Conservation (phyloP, 23 tunicate genomes). For the Trididemnum clinides region DNA sequence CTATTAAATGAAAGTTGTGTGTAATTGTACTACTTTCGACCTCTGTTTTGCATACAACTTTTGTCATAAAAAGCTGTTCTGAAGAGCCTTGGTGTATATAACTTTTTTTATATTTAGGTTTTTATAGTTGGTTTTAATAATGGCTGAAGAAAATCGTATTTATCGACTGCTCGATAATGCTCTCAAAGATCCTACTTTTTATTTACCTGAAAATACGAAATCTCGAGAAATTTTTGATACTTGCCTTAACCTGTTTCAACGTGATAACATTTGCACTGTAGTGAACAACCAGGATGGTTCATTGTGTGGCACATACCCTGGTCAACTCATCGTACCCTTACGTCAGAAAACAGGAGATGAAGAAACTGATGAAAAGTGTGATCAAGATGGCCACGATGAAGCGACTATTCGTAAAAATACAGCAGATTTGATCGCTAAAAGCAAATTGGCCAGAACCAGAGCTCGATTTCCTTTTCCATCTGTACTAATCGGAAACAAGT, state of each 20-base stretch:
- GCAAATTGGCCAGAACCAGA: slow-evolving; percentile 80
- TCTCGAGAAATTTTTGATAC: slow-evolving; percentile 43
- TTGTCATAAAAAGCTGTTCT: no score
- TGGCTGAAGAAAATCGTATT: slow-evolving; percentile 54
- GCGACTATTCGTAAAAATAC: slow-evolving; percentile 6
- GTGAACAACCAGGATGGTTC: slow-evolving; percentile 56
- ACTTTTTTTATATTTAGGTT: neutral
- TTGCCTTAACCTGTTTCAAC: slow-evolving; percentile 53
- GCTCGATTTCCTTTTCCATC: slow-evolving; percentile 85
- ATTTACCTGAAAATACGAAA: slow-evolving; percentile 27
- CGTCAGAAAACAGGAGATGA: neutral
- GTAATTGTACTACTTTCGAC: no score
- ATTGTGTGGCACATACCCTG: slow-evolving; percentile 78
- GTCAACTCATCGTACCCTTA: slow-evolving; percentile 58
- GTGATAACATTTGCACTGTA: slow-evolving; percentile 59
- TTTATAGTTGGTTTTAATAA: neutral
- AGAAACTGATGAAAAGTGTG: neutral
- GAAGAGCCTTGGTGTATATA: no score
- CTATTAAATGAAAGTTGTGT: no score
- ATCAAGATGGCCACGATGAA: neutral
- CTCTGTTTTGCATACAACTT: no score
- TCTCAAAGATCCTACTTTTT: neutral
- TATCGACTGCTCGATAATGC: slow-evolving; percentile 36
- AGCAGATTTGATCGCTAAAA: slow-evolving; percentile 36
- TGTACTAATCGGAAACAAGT: slow-evolving; percentile 57